Base-by-base conservation (phyloP, 1,140 invertebrate genomes). In the Macrosteles quadrilineatus region DNA sequence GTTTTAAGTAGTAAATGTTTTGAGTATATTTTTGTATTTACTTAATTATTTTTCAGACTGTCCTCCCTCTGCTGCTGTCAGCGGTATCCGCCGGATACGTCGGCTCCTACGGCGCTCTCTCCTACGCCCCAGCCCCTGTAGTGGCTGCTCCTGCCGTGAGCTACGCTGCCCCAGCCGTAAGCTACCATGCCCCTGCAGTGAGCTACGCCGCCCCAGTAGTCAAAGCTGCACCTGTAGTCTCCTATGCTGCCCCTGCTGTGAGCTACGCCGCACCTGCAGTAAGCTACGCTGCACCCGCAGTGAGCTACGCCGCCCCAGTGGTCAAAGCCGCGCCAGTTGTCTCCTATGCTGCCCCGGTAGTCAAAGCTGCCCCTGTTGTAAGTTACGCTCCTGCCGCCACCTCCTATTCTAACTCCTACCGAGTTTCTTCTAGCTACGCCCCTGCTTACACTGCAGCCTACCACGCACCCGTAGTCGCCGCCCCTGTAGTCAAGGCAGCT, bases 401-500 rank as follows among this genome's bases (percentile, higher is more conserved):
- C 45, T 70, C 72, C 1, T 70, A 70, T 55, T 70, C 69, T 31
- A 69, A 73, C 50, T 75, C 72, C 53, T 74, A 75, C 67, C 75
- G 76, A 12, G 68, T 64, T 17, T 64, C 47, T 57, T 27, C 50
- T 45, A 73, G 73, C 14, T 70, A 73, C 36, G 32, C 32, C 14
- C 32, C 32, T 14, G 32, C 32, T 14, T 36, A 36, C 32, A 36
- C 32, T 14, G 32, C 32, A 4, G 32, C 32, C 4, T 36, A 36
- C 67, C 25, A 50, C 50, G 43, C 71, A 11, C 70, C 73, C 23
- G 70, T 71, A 17, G 73, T 78, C 40, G 69, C 78, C 19, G 72
- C 77, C 29, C 77, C 78, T 31, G 68, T 76, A 14, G 78, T 77
- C 0, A 75, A 76, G n/a, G 30, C 59, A 9, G 50, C 53, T 21